These are phyloP conservation scores for Caenorhabditis sinica DNA, from an alignment of 2,888 invertebrate genomes.

Conservation along the genomic window DNA sequence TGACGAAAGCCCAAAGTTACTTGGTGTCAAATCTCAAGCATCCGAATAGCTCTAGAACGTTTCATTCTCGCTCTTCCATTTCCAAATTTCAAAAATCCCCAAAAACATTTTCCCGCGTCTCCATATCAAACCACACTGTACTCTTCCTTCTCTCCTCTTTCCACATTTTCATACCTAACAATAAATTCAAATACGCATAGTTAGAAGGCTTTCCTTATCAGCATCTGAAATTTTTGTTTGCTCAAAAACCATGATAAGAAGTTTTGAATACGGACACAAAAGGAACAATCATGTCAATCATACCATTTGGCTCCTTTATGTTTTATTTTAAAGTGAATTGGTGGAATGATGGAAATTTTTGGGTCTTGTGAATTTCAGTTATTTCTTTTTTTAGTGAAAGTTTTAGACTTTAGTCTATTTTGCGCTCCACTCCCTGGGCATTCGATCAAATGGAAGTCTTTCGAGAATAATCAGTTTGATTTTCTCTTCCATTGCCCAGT, in stretches of 20 bases:
- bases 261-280: not conserved
- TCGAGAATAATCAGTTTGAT: too few species aligned
- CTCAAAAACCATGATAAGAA: slow-evolving; percentile 6
- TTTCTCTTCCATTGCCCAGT: too few species aligned
- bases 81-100: too few species aligned
- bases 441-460: too few species aligned
- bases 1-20: too few species aligned
- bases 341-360: slow-evolving; percentile 19
- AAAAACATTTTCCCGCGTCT: too few species aligned
- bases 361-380: not conserved
- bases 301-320: slow-evolving; percentile 35
- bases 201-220: not conserved
- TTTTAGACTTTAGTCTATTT: too few species aligned
- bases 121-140: not conserved
- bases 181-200: not conserved
- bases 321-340: not conserved
- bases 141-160: not conserved
- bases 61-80: too few species aligned
- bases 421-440: too few species aligned
- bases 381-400: too few species aligned
- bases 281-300: slow-evolving; percentile 37
- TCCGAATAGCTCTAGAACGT: too few species aligned
- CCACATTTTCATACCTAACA: not conserved
- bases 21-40: too few species aligned
- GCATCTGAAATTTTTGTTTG: not conserved